Conservation (phyloP, 2,797 vertebrate species). For the Staurois parvus region DNA sequence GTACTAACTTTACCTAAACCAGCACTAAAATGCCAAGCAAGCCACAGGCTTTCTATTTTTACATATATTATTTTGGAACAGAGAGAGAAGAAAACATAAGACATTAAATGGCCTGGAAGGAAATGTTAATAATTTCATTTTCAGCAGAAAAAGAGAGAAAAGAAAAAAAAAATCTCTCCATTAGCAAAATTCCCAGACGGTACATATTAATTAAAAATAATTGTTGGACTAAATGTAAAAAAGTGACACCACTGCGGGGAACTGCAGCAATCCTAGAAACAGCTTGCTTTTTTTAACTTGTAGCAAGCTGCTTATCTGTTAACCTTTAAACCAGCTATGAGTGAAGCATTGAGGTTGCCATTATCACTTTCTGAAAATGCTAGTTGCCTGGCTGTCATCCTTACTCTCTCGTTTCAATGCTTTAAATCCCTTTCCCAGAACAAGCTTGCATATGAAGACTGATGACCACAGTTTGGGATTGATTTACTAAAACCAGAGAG, state of each 20-base stretch:
- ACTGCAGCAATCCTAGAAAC: conserved; percentile 15
- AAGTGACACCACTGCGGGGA: conserved; percentile 57
- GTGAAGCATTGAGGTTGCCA: neutral
- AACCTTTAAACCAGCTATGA: neutral
- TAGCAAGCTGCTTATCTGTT: conserved; percentile 24
- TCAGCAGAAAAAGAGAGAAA: conserved; percentile 17
- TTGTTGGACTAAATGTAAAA: conserved; percentile 66
- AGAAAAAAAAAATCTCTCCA: conserved; percentile 55
- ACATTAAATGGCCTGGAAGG: conserved; percentile 64
- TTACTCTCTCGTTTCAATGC: no score
- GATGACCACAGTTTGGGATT: no score
- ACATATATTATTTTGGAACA: conserved; percentile 16
- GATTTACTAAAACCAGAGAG: no score
- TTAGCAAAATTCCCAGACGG: conserved; percentile 62
- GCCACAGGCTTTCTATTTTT: conserved; percentile 10
- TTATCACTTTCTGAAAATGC: no score
- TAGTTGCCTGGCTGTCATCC: no score
- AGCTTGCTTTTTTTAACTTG: conserved; percentile 39
- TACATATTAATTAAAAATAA: conserved; percentile 66
- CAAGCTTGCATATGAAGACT: no score
- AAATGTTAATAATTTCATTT: conserved; percentile 62
- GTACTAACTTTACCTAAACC: conserved; percentile 27
- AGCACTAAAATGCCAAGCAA: conserved; percentile 8
- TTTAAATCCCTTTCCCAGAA: no score
- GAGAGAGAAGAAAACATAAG: neutral